Evolutionary conservation across 2,797 vertebrate genomes (phyloP).

Genomic region (Mareca penelope): DNA sequence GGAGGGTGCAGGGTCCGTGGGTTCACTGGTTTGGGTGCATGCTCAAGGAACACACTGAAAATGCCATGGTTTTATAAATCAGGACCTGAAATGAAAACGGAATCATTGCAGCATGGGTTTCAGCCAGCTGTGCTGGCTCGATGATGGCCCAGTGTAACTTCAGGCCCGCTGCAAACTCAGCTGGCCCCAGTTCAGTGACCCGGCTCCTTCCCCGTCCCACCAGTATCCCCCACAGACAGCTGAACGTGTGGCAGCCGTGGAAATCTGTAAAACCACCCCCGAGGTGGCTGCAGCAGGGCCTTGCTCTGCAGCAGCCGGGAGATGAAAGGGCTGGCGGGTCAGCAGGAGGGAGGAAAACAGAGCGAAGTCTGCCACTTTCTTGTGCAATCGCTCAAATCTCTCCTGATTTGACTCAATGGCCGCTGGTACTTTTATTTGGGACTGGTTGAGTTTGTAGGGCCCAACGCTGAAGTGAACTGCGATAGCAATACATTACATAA

Average conservation of each 20-base stretch:
- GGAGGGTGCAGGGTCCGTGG: not conserved
- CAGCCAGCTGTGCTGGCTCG: not conserved
- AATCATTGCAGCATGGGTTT: rapidly evolving
- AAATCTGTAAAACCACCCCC: not conserved
- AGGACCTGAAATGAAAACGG: not conserved
- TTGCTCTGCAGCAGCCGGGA: not conserved
- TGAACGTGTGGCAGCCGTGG: rapidly evolving
- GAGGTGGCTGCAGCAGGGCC: not conserved
- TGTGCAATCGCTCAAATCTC: rapidly evolving
- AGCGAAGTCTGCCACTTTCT: not conserved
- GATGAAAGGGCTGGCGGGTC: not conserved
- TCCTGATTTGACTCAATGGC: not conserved
- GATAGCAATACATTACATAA: not conserved
- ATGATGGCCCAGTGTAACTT: rapidly evolving
- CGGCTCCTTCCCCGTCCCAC: not conserved
- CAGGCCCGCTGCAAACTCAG: not conserved
- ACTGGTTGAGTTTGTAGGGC: not conserved
- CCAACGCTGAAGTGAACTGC: not conserved
- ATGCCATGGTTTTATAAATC: not conserved
- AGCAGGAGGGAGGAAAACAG: not conserved
- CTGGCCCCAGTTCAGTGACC: not conserved
- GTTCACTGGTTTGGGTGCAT: rapidly evolving
- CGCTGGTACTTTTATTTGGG: not conserved
- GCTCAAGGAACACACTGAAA: not conserved
- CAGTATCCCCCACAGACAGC: rapidly evolving